These are phyloP conservation scores for Chaitophorus viminalis DNA, from an alignment of 2,888 invertebrate species.

Conservation along the genomic window DNA sequence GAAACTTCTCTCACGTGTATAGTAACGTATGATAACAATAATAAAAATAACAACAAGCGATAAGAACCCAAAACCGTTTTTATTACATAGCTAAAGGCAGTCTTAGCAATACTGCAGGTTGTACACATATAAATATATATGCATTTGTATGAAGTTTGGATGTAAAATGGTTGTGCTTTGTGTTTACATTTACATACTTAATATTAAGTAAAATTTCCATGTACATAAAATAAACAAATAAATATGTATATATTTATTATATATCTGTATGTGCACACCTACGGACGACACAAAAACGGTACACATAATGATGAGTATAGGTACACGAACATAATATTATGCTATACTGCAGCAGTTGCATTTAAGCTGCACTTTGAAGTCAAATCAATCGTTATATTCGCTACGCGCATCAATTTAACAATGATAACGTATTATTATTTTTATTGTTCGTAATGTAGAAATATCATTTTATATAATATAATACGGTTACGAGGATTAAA, in stretches of 20 bases:
- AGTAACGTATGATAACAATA: background rate
- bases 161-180: background rate
- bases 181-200: too few species aligned
- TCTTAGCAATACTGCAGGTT: background rate
- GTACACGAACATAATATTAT: background rate
- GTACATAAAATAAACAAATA: background rate
- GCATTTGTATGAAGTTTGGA: background rate
- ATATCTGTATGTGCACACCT: too few species aligned
- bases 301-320: background rate
- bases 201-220: too few species aligned
- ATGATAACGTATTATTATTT: too few species aligned
- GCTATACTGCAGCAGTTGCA: background rate
- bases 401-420: background rate
- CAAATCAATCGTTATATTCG: background rate
- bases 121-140: background rate
- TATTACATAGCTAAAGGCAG: background rate
- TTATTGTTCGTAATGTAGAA: too few species aligned
- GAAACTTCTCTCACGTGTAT: background rate
- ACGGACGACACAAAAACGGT: conserved; percentile 16
- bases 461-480: too few species aligned
- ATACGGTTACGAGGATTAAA: background rate
- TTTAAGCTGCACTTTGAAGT: background rate
- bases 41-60: conserved; percentile 36
- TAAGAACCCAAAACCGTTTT: conserved; percentile 50
- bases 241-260: background rate